Base-by-base conservation (phyloP, 2,797 vertebrate species). In the Fratercula arctica region DNA sequence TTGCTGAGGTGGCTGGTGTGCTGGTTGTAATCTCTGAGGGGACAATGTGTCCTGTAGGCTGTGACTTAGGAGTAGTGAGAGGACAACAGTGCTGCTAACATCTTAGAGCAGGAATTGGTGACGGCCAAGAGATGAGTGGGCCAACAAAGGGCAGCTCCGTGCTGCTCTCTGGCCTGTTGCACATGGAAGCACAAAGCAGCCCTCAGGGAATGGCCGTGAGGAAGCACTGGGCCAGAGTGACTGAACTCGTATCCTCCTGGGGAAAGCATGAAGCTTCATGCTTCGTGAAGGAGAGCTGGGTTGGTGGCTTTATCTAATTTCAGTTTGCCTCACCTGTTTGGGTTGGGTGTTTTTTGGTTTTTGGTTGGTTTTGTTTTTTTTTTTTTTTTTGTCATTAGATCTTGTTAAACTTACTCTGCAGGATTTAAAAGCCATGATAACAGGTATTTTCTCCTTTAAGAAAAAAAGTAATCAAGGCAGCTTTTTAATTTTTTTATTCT, bases 161-260 rank as follows among this genome's bases (percentile, higher is more conserved):
- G 39, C 67, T 37, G 7, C 21, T 57, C 6, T 28, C 29, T 57
- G 64, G 33, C 11, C 15, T 3, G 1, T 56, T 0, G 0, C 5
- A 14, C 3, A 2, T 16, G 16, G 7, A 63, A n/a, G 41, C 23
- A 45, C 14, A 11, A n/a, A 37, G 43, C 18, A 53, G 46, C 11
- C 26, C 37, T 21, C 1, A 1, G n/a, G 31, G 16, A 74, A 10
- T 1, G 13, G 70, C 67, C 2, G 3, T 13, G 6, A 5, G 46
- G 28, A 73, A 73, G 16, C 7, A 2, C 35, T 41, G 23, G 17
- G 17, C 10, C 1, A 1, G 24, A 39, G 5, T 25, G 69, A 24
- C 25, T 50, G 37, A 6, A 57, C n/a, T 45, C 39, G 25, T 50
- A 21, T 60, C 14, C 21, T 79, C 29, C 33, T 1, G 3, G 21